Base-by-base conservation (phyloP, 2,113 vertebrate genomes). In the Siphamia tubifer region DNA sequence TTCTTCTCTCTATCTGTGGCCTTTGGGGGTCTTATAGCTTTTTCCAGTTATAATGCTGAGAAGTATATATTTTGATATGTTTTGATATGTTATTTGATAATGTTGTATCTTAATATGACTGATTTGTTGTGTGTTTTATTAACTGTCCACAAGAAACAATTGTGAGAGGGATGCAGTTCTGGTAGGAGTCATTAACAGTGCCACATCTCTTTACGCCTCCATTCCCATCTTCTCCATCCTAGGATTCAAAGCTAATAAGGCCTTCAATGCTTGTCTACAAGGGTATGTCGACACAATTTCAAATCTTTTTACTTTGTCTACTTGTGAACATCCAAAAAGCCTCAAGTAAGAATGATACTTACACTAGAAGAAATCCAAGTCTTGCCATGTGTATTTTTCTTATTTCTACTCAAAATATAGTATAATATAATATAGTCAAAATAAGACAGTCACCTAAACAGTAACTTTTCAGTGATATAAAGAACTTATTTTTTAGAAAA, bases 1-100 rank as follows among this genome's bases (percentile, higher is more conserved):
- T 96, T 98, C 91, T 97, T 95, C 84, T 97, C 96, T 5, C 90
- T 98, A 24, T 97, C 96, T 23, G 68, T 99, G 92, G 96, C 90
- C 47, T 94, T 95, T 3, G 96, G 97, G 44, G 96, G 97, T 35
- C 94, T 96, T 42, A 96, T 98, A 17, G 92, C 96, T 0, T 96
- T 96, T 1, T 93, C 97, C 15, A 98, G 97, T 85, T 98, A 98
- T 64, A 98, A 96, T n/a, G 61, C 83, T 1, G 78, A 91, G 68
- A 94, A 88, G 96, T 96, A 87, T 42, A 19, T 16, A 11, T 5
- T 15, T 31, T 1, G 30, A 27, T 23, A 6, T 3, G 6, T 0
- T 8, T 30, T 30, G n/a, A n/a, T n/a, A n/a, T n/a, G n/a, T n/a
- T n/a, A n/a, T n/a, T n/a, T n/a, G n/a, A n/a, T n/a, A n/a, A n/a